Evolutionary conservation across 53 echinoderm and acorn worm species (phyloP), one percentile per base, ranked within the genome.

Genomic region (Paracentrotus lividus): DNA sequence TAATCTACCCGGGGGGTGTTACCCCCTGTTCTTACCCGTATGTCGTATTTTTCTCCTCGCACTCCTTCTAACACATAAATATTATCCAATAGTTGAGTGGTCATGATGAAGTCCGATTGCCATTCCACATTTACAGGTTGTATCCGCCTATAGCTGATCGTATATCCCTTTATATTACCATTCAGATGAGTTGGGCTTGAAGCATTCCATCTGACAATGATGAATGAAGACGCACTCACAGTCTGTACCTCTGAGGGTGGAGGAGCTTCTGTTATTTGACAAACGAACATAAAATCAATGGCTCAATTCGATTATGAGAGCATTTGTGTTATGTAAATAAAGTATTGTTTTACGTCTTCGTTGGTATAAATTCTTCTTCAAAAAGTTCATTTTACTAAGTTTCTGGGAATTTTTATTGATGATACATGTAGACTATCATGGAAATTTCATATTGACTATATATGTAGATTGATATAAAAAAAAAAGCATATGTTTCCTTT

Each of bases 201-300:
- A 5, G 44, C 77, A 77, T 77, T 77, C 77, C 77, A 77, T 77
- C 23, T 77, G 6, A 77, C 77, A 7, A 77, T 77, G 5, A 77
- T 77, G 24, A 44, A 21, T 2, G 44, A 44, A 9, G 44, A 12
- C 0, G 23, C 21, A 43, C 44, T 77, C 10, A 43, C 5, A 15
- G 45, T n/a, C 45, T 77, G 8, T 43, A 77, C 45, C 23, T 77
- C 77, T 21, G 77, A 77, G 23, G 77, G 77, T 21, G 77, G 77
- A 1, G 77, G 77, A 9, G 77, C 77, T 8, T 45, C 77, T 77
- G 21, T 29, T 5, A n/a, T n/a, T n/a, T n/a, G n/a, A n/a, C n/a
- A n/a, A n/a, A n/a, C n/a, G n/a, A n/a, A n/a, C n/a, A n/a, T n/a
- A n/a, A n/a, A n/a, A n/a, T n/a, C n/a, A n/a, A n/a, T n/a, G n/a